Evolutionary conservation across 2,888 invertebrate genomes (phyloP).

Genomic region (Pollenia labialis): DNA sequence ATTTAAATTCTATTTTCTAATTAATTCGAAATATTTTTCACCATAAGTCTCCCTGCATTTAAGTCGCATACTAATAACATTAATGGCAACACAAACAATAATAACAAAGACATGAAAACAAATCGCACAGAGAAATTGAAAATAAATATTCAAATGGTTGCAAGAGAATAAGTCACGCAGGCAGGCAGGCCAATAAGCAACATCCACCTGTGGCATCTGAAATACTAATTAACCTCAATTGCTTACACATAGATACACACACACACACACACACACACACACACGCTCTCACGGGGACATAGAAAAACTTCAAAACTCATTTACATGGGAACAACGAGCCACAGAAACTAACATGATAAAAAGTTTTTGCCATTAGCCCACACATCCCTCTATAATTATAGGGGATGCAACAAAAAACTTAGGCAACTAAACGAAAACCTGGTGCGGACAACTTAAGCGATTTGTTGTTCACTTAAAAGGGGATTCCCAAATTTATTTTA

Average conservation of each 20-base stretch:
- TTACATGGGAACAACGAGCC: not conserved
- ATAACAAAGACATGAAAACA: conserved; percentile 10
- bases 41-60: not conserved
- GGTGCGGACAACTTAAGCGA: too few relatives aligned
- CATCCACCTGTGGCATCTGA: conserved; percentile 76
- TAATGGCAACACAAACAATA: conserved; percentile 6
- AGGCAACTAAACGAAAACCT: too few relatives aligned
- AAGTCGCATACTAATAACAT: conserved; percentile 11
- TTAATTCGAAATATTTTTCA: not conserved
- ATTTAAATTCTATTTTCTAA: too few relatives aligned
- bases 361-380: not conserved
- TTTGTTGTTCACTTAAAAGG: too few relatives aligned
- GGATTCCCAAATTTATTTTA: too few relatives aligned
- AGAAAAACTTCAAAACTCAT: not conserved
- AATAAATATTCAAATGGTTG: conserved; percentile 63
- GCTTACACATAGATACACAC: conserved; percentile 61
- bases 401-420: too few relatives aligned
- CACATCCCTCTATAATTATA: not conserved
- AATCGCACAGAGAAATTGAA: conserved; percentile 38
- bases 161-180: conserved; percentile 23
- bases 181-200: conserved; percentile 34
- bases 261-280: conserved; percentile 48
- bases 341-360: not conserved
- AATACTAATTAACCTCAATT: conserved; percentile 77
- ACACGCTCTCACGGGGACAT: conserved; percentile 1